These are phyloP conservation scores for Arctia plantaginis DNA, from an alignment of 2,888 invertebrate genomes.

Conservation along the genomic window DNA sequence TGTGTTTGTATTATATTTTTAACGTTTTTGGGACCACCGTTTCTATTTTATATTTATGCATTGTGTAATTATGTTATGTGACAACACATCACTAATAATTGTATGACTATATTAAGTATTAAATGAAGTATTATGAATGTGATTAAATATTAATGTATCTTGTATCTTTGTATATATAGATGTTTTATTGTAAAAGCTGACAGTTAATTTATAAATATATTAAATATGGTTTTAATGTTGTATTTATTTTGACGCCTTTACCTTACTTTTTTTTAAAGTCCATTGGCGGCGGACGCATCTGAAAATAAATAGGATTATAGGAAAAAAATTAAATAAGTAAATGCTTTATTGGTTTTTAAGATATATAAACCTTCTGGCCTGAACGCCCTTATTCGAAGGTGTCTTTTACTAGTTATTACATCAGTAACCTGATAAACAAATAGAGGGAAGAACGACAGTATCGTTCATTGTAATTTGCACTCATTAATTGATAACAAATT, in stretches of 20 bases:
- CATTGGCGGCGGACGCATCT: too few relatives aligned
- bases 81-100: background rate
- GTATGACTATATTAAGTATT: conserved; percentile 48
- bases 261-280: background rate
- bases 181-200: conserved; percentile 46
- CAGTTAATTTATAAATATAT: conserved; percentile 40
- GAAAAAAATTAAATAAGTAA: too few relatives aligned
- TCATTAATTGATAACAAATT: too few relatives aligned
- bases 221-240: conserved; percentile 30
- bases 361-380: background rate
- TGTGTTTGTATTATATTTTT: background rate
- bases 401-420: background rate
- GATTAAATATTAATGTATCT: conserved; percentile 41
- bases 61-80: background rate
- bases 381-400: background rate
- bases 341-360: background rate
- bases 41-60: background rate
- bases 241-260: background rate
- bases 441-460: background rate
- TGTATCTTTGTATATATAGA: conserved; percentile 46
- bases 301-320: too few relatives aligned
- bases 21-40: background rate
- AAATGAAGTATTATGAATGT: conserved; percentile 67
- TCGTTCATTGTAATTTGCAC: background rate
- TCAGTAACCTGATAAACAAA: background rate